Conservation (phyloP, 2,888 invertebrate species). For the Falcaria lacertinaria region DNA sequence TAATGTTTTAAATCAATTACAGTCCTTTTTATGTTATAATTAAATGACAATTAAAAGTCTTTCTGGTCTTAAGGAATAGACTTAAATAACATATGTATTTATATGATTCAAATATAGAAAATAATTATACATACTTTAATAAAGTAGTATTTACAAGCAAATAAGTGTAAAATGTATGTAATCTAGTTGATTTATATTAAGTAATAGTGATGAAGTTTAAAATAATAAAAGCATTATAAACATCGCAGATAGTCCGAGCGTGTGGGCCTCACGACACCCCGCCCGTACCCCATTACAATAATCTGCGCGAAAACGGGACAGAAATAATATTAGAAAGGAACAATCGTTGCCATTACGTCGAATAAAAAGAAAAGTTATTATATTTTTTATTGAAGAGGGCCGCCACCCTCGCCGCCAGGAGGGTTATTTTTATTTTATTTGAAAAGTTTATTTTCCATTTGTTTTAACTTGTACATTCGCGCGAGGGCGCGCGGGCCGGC, state of each 20-base stretch:
- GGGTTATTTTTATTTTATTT: conserved; percentile 80
- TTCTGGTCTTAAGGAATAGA: too few species aligned
- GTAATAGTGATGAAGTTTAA: too few species aligned
- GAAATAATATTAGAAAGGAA: conserved; percentile 69
- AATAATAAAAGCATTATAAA: not conserved
- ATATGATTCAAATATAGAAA: too few species aligned
- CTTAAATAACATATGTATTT: too few species aligned
- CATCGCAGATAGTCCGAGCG: not conserved
- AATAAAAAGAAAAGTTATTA: conserved; percentile 80
- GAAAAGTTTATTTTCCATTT: conserved; percentile 79
- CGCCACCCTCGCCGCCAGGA: conserved; percentile 75
- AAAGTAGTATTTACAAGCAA: too few species aligned
- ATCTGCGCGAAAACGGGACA: conserved; percentile 62
- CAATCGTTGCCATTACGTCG: conserved; percentile 76
- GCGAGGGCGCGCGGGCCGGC: conserved; percentile 53
- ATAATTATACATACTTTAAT: too few species aligned
- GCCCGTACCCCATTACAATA: conserved; percentile 64
- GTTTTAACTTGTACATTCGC: conserved; percentile 76
- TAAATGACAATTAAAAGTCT: too few species aligned
- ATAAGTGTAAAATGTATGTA: too few species aligned
- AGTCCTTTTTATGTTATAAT: too few species aligned
- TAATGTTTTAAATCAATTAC: too few species aligned
- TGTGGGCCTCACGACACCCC: conserved; percentile 11
- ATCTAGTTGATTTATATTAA: too few species aligned
- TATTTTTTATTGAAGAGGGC: conserved; percentile 78